phyloP scores from a whole-genome alignment of 2,113 vertebrate species.

The Alethe castanea region DNA sequence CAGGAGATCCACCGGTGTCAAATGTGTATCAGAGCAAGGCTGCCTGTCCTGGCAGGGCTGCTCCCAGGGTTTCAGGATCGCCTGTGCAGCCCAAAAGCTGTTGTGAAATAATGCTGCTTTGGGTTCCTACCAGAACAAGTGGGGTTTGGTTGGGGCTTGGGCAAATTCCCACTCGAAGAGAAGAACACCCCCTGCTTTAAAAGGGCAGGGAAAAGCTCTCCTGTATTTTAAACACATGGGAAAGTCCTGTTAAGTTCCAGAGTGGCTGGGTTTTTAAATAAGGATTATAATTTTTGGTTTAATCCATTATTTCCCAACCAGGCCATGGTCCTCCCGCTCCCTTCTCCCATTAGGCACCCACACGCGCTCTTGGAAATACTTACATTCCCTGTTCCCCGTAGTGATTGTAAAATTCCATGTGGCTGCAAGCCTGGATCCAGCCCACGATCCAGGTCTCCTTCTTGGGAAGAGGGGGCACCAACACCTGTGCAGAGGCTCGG shows the following conservation, averaged over 20 bases:
- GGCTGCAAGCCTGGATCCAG: constrained; percentile 98
- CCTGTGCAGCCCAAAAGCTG: background rate
- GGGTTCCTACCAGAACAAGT: background rate
- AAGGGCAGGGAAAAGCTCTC: background rate
- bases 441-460: constrained; percentile 97
- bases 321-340: background rate
- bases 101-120: background rate
- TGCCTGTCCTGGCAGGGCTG: background rate
- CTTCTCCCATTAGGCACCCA: background rate
- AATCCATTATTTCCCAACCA: background rate
- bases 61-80: background rate
- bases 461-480: constrained; percentile 87
- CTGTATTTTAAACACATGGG: background rate
- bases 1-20: background rate
- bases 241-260: background rate
- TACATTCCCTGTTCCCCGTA: constrained; percentile 95
- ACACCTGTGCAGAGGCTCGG: constrained; percentile 88
- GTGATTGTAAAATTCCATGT: constrained; percentile 98
- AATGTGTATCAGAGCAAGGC: rapidly evolving
- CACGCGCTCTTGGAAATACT: constrained; percentile 68
- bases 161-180: background rate
- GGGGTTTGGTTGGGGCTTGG: background rate
- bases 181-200: background rate
- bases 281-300: background rate
- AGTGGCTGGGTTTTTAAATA: background rate